Conservation (phyloP, 2,888 invertebrate genomes). For the Cosmia trapezina region DNA sequence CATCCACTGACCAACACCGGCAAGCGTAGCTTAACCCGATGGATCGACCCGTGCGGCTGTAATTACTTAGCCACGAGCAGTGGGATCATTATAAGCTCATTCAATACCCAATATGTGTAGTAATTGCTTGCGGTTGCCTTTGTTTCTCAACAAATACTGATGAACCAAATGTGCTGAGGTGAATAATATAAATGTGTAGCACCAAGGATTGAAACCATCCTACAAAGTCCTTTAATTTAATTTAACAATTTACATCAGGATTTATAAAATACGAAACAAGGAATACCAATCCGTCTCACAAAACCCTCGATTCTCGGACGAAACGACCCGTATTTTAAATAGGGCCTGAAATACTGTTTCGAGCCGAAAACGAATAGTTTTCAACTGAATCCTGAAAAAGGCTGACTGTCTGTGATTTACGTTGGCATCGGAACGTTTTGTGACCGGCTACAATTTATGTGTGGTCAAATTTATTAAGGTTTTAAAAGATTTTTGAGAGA, state of each 20-base stretch:
- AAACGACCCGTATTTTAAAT: conserved; percentile 51
- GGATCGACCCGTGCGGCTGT: too few relatives aligned
- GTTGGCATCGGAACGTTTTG: conserved; percentile 18
- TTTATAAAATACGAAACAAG: conserved; percentile 1
- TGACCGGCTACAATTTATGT: conserved; percentile 48
- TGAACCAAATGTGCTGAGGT: too few relatives aligned
- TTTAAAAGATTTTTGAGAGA: conserved; percentile 46
- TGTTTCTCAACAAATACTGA: too few relatives aligned
- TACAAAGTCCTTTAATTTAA: not conserved
- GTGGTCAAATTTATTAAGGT: conserved; percentile 31
- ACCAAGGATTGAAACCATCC: not conserved
- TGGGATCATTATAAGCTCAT: too few relatives aligned
- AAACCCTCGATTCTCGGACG: conserved; percentile 7
- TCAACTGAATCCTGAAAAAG: conserved; percentile 56
- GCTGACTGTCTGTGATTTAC: conserved; percentile 59
- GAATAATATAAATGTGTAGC: too few relatives aligned
- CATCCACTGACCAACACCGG: too few relatives aligned
- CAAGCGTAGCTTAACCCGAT: too few relatives aligned
- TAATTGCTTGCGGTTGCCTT: too few relatives aligned
- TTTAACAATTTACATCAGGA: too few relatives aligned
- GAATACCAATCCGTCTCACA: not conserved
- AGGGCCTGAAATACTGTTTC: conserved; percentile 38
- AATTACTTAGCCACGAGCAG: too few relatives aligned
- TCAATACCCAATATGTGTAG: too few relatives aligned
- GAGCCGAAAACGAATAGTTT: conserved; percentile 51